Evolutionary conservation across 2,888 invertebrate genomes (phyloP), one percentile per base, ranked within the genome.

Genomic region (Ditylenchus weischeri): DNA sequence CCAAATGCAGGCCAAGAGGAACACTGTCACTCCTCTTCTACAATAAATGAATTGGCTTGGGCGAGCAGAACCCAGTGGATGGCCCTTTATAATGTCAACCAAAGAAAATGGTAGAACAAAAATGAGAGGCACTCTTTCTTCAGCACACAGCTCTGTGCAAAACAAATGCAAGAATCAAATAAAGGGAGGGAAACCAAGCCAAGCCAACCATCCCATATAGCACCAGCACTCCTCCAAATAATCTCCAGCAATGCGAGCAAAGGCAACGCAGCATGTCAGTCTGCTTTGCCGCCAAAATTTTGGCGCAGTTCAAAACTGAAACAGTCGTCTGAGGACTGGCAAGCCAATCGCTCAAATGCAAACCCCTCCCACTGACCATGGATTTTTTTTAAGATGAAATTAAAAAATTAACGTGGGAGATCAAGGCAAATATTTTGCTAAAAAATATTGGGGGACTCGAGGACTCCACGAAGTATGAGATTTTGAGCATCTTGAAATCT

Each of bases 31-130:
- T 43, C 54, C n/a, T 29, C n/a, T 54, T 21, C 21, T 54, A 7
- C 54, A 54, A 15, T 54, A n/a, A 54, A 21, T 54, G 54, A 54
- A 54, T 54, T 54, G 54, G 54, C 54, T 18, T 54, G 54, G 54
- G 54, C 54, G 10, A 54, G 54, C 54, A 21, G 23, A 54, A 54
- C 54, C 15, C 21, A 54, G 29, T 11, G 10, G 43, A 43, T 4
- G 29, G 29, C 29, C 43, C 15, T 43, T 8, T 43, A 43, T 43
- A 43, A 43, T 43, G 43, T 54, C 21, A 54, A 23, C 54, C 15
- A 54, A 54, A 54, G n/a, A 23, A 54, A 54, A 54, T 54, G n/a
- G n/a, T 54, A 54, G 54, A 10, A 21, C 11, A 54, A 29, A 21
- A 23, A 18, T 15, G 10, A 13, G 54, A 54, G 13, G 54, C 51